Evolutionary conservation across 1,140 invertebrate species (phyloP).

Genomic region (Aphaenogaster ashmeadi): DNA sequence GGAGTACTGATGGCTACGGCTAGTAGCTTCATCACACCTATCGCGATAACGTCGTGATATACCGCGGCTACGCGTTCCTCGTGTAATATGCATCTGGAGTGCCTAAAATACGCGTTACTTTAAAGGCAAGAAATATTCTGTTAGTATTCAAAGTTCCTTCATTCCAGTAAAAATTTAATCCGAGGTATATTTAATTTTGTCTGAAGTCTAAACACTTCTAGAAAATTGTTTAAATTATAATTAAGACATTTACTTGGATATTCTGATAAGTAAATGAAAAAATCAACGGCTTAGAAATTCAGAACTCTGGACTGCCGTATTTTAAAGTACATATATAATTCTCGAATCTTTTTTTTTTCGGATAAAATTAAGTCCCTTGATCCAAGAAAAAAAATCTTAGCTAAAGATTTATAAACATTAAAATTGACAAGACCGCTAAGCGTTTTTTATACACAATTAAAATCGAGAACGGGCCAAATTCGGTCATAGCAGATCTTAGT

Average conservation of each 20-base stretch:
- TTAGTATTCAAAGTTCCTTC: too few relatives aligned
- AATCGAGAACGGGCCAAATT: too few relatives aligned
- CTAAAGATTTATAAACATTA: background rate
- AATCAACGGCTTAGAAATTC: background rate
- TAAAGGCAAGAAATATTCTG: background rate
- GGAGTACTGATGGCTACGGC: conserved; percentile 1
- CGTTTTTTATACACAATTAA: too few relatives aligned
- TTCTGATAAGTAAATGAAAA: background rate
- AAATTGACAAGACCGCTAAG: too few relatives aligned
- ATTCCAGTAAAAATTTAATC: background rate
- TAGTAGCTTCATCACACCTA: conserved; percentile 37
- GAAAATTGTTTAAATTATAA: background rate
- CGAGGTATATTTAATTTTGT: background rate
- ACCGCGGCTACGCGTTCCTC: background rate
- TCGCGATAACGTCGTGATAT: conserved; percentile 16
- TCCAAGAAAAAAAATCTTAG: background rate
- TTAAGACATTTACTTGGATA: background rate
- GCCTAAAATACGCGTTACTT: conserved; percentile 11
- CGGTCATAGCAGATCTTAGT: too few relatives aligned
- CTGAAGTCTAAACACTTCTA: background rate
- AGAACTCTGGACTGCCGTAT: background rate
- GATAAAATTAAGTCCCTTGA: background rate
- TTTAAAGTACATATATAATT: background rate
- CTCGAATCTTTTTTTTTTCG: background rate
- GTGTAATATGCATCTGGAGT: background rate